Conservation (phyloP, 2,113 vertebrate species). For the Camelus dromedarius region DNA sequence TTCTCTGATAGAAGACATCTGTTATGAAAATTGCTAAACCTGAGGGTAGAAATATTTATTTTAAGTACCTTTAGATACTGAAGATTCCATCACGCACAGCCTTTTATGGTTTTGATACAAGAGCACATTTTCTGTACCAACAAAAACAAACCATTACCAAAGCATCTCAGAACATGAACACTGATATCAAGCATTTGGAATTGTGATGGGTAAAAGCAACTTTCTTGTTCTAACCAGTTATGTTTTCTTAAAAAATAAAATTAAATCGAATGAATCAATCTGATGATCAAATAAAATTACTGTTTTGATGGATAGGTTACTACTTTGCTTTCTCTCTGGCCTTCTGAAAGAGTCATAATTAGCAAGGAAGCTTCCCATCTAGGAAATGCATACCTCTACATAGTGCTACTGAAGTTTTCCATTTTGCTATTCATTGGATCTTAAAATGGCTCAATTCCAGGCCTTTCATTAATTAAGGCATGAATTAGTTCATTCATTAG, state of each 20-base stretch:
- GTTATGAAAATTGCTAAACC: conserved; percentile 66
- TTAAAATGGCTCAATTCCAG: conserved; percentile 15
- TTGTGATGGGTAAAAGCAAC: background rate
- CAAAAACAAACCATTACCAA: conserved; percentile 45
- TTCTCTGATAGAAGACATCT: conserved; percentile 74
- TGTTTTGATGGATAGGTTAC: background rate
- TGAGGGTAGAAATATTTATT: conserved; percentile 62
- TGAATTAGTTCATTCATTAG: background rate
- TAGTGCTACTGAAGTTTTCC: background rate
- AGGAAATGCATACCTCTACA: background rate
- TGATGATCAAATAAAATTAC: conserved; percentile 16
- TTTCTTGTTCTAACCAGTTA: background rate
- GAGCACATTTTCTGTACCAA: conserved; percentile 50
- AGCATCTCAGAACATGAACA: conserved; percentile 1
- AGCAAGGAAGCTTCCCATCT: background rate
- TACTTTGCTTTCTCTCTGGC: background rate
- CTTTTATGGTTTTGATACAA: conserved; percentile 53
- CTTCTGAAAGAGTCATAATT: background rate
- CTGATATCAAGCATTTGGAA: background rate
- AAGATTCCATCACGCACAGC: conserved; percentile 31
- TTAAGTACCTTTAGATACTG: conserved; percentile 64
- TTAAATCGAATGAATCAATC: background rate
- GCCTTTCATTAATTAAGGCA: background rate
- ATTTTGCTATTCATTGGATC: background rate
- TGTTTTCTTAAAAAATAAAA: background rate